Conservation (phyloP, 2,888 invertebrate species). For the Pristionchus maxplancki region DNA sequence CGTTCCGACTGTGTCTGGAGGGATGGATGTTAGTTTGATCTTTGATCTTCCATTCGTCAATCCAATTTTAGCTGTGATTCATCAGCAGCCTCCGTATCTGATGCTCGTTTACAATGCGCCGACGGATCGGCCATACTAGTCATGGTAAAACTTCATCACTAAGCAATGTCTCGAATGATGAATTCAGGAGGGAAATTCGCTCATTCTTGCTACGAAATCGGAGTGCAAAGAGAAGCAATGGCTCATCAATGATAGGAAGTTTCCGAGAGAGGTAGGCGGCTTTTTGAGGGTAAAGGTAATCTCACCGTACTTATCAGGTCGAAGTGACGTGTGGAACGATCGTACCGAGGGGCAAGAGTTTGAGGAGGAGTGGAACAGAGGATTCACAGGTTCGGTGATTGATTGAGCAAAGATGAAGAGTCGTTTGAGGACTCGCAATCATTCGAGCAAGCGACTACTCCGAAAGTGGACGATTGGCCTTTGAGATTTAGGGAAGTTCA, state of each 20-base stretch:
- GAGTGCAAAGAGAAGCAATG: conserved; percentile 33
- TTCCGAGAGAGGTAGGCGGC: background rate
- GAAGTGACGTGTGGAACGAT: conserved; percentile 33
- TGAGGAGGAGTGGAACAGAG: background rate
- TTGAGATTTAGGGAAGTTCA: background rate
- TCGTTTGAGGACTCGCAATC: background rate
- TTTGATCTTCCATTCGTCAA: background rate
- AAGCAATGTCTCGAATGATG: background rate
- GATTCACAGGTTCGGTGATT: background rate
- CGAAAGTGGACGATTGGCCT: background rate
- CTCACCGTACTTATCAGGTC: background rate
- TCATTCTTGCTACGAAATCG: conserved; percentile 9
- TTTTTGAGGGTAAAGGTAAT: too few relatives aligned
- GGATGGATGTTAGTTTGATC: conserved; percentile 41
- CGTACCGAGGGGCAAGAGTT: background rate
- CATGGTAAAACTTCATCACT: background rate
- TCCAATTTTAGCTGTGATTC: conserved; percentile 19
- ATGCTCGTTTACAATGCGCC: background rate
- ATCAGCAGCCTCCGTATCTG: background rate
- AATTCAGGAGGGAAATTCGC: background rate
- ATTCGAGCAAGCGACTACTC: background rate
- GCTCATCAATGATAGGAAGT: background rate
- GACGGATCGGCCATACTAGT: conserved; percentile 33
- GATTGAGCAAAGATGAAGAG: background rate
- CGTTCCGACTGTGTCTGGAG: background rate